Evolutionary conservation across 2,113 vertebrate genomes (phyloP).

Genomic region (Enhydra lutris): DNA sequence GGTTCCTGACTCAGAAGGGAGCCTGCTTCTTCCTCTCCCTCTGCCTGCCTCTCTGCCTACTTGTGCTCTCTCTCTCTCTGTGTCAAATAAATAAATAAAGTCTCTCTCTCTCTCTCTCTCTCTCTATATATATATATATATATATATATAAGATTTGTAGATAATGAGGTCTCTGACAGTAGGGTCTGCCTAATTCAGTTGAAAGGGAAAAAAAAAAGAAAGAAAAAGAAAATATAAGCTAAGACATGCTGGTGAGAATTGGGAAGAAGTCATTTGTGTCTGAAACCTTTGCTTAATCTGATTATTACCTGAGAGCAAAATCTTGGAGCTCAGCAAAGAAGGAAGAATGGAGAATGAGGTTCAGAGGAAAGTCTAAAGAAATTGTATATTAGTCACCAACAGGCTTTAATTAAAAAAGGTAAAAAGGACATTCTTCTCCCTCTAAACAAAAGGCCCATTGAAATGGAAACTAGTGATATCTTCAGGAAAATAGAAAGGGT

Average conservation of each 20-base stretch:
- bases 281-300: background rate
- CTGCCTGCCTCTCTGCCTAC: too few species aligned
- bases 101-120: too few species aligned
- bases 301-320: background rate
- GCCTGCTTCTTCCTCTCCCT: too few species aligned
- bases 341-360: background rate
- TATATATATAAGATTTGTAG: background rate
- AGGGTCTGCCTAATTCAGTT: background rate
- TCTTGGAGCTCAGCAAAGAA: background rate
- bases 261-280: background rate
- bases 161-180: background rate
- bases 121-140: too few species aligned
- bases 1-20: too few species aligned
- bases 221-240: background rate
- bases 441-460: constrained; percentile 68
- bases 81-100: too few species aligned
- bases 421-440: constrained; percentile 51
- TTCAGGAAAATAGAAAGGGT: constrained; percentile 70
- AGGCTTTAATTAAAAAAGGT: constrained; percentile 67
- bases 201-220: background rate
- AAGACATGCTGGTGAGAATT: constrained; percentile 18
- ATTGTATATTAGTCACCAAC: constrained; percentile 27
- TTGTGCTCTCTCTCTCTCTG: too few species aligned
- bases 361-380: constrained; percentile 39
- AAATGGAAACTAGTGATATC: constrained; percentile 71